These are phyloP conservation scores for Xylota sylvarum DNA, from an alignment of 2,888 invertebrate genomes.

Conservation along the genomic window DNA sequence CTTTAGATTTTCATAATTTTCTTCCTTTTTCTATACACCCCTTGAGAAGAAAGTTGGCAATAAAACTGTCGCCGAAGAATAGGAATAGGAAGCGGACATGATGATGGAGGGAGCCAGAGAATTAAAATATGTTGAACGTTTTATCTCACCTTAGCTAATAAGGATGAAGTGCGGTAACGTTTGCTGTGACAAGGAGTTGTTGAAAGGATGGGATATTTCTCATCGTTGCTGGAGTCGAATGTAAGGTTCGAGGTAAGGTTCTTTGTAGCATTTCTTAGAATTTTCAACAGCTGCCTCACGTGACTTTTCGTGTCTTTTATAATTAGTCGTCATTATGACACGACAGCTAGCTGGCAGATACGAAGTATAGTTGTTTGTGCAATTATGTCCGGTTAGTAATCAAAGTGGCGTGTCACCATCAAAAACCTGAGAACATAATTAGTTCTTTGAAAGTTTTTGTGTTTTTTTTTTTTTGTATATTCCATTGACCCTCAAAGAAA, in stretches of 20 bases:
- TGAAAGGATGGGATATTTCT: not conserved
- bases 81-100: not conserved
- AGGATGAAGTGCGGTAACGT: not conserved
- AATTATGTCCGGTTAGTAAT: too few relatives aligned
- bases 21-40: not conserved
- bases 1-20: constrained; percentile 26
- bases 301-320: not conserved
- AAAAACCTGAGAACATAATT: too few relatives aligned
- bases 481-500: too few relatives aligned
- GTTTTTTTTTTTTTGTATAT: too few relatives aligned
- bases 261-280: not conserved
- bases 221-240: not conserved
- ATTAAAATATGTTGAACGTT: not conserved
- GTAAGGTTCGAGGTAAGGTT: not conserved
- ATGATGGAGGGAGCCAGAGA: constrained; percentile 3
- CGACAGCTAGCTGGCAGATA: too few relatives aligned
- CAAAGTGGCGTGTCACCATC: too few relatives aligned
- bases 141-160: constrained; percentile 13
- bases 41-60: not conserved
- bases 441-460: too few relatives aligned
- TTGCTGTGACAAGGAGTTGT: not conserved
- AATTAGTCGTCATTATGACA: not conserved
- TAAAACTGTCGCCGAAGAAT: not conserved
- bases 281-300: not conserved
- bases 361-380: too few relatives aligned